Base-by-base conservation (phyloP, 2,888 invertebrate genomes). In the Drosophila kanekoi region DNA sequence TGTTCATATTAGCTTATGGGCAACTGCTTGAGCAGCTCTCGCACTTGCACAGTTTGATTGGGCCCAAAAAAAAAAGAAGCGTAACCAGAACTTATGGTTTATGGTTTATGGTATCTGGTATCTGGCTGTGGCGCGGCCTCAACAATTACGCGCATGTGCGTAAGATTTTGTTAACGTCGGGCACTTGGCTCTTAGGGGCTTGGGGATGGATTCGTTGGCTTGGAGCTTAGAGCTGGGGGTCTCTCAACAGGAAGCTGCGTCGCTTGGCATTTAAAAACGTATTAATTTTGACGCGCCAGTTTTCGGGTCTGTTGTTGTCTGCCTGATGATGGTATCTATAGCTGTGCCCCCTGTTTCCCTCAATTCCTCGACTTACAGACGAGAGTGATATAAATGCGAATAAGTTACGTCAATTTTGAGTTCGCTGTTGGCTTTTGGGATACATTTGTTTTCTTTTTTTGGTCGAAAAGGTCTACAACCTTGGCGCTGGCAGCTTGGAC, bases 101-200 rank as follows among this genome's bases (percentile, higher is more conserved):
- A 51, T 48, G 18, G 35, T 40, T 52, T 8, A 28, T 52, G 44
- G 53, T n/a, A 13, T 56, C 53, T 38, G 54, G 35, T 40, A 16
- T 28, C 28, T 28, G 28, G 28, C 28, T 38, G 37, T n/a, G 57
- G 56, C 41, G 37, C 35, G 54, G 54, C 44, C 54, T 44, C 23
- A 66, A 81, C 85, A 89, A 87, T 84, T 87, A 89, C 89, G 78
- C 83, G 89, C 83, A 89, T 83, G 89, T 83, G 83, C 87, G 87
- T 83, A 89, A 81, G 79, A 65, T 75, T 81, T 65, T 68, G 74
- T 64, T 66, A 73, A 64, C 77, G 28, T 76, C 76, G 80, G 57
- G 37, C 47, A 41, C 49, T 57, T 63, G 71, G 53, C 56, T 58
- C 13, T 49, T 38, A 33, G 32, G 48, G 35, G 23, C 32, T 65